Evolutionary conservation across 2,797 vertebrate genomes (phyloP), one percentile per base, ranked within the genome.

Genomic region (Oreortyx pictus): DNA sequence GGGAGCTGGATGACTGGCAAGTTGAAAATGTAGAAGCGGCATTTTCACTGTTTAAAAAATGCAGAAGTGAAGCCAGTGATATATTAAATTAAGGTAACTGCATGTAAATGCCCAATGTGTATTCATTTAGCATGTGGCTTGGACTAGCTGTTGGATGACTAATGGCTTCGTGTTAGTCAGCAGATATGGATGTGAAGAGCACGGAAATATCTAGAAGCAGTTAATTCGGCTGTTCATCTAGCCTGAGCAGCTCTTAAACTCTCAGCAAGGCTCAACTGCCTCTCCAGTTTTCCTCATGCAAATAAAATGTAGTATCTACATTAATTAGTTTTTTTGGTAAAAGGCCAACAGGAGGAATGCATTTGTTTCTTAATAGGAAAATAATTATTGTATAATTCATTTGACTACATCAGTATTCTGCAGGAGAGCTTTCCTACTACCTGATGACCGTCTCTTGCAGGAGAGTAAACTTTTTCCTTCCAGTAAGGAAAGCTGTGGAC

Each of bases 321-420:
- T 98, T 98, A 98, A 97, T 92, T 82, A 97, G 54, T 75, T 97
- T 97, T 97, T 97, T 97, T 97, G 97, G 89, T 93, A 97, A 94
- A 94, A 94, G 96, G 96, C 96, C 96, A 97, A 97, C 97, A 87
- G 95, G 96, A 94, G 96, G 97, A 98, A 97, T 98, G 96, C 92
- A 97, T 98, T 98, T 98, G 97, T 98, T 98, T 98, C 97, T 98
- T 98, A 98, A 98, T 98, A 98, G 98, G 97, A 97, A 98, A 98
- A 97, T 98, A 98, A 98, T 98, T 98, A 97, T 97, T 98, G 97
- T 98, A 95, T 97, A 97, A 97, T 98, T 97, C 91, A 93, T 98
- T 97, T 97, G 96, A 96, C 98, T 97, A 88, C 94, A 94, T 97
- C 81, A 95, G 89, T 94, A 52, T 95, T 96, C 97, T 93, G 95